Base-by-base conservation (phyloP, 2,888 invertebrate genomes). In the Eumerus sabulonum region DNA sequence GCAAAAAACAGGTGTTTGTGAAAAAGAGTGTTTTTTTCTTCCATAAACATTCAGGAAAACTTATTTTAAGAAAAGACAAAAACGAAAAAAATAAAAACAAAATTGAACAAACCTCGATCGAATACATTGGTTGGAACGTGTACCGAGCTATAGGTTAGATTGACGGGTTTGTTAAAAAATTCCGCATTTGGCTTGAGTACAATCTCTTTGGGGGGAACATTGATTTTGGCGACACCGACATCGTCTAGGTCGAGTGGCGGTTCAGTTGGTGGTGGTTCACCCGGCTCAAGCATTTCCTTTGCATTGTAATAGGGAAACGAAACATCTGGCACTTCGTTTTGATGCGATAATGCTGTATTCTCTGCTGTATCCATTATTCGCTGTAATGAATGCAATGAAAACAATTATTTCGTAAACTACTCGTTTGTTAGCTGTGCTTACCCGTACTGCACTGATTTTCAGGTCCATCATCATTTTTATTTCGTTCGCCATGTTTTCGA, bases 91-190 rank as follows among this genome's bases (percentile, higher is more conserved):
- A 42, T 19, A 36, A 64, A 19, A 35, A 40, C 44, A 44, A 14
- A 18, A 16, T 53, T 11, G 13, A 82, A 88, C 90, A 90, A 90
- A 94, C 94, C 94, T 92, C 95, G 92, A 86, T 97, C 96, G 88
- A 95, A 98, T 71, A 98, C 97, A 89, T 98, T 98, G 77, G 97
- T 97, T 36, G 98, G 98, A 53, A 98, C 96, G 88, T 98, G 98
- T 45, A 98, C 96, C 81, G 97, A 95, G 86, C 96, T 96, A 86
- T 93, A 91, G 86, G 92, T 94, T 44, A 92, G 92, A 87, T 96
- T 96, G 27, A 94, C 93, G 27, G 92, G 92, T 79, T 93, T 93
- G 85, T 94, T 92, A 82, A 94, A 94, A 88, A 96, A 97, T 85
- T 96, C 94, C 38, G 92, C 90, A 87, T 94, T 94, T 83, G 91